Evolutionary conservation across 2,113 vertebrate genomes (phyloP).

Genomic region (Ia io): DNA sequence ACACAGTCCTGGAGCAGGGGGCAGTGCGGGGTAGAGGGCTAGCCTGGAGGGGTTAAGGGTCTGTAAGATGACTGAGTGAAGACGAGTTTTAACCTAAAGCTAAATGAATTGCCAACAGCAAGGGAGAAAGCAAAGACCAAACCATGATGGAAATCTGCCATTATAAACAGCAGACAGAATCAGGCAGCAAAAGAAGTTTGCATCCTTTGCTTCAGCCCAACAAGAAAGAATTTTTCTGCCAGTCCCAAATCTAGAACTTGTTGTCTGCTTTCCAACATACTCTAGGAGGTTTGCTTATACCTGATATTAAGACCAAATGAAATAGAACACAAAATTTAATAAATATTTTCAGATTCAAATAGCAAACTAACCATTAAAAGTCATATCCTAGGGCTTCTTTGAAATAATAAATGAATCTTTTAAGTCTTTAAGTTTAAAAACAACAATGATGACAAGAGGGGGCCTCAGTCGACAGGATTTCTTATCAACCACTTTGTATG

Average conservation of each 20-base stretch:
- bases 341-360: neutral
- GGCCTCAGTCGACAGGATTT: neutral
- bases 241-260: neutral
- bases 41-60: neutral
- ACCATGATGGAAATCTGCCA: neutral
- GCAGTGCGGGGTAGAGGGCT: rapidly evolving
- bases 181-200: neutral
- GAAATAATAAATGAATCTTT: neutral
- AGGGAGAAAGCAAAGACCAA: neutral
- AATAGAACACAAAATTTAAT: neutral
- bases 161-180: neutral
- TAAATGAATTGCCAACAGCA: neutral
- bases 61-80: neutral
- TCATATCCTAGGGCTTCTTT: neutral
- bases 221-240: neutral
- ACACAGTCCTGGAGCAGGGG: neutral
- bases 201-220: neutral
- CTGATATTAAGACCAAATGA: neutral
- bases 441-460: neutral
- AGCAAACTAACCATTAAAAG: neutral
- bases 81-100: neutral
- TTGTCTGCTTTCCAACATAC: neutral
- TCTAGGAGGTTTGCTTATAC: neutral
- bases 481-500: neutral
- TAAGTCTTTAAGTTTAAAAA: neutral